Base-by-base conservation (phyloP, 2,888 invertebrate genomes). In the Sarcophaga subvicina region DNA sequence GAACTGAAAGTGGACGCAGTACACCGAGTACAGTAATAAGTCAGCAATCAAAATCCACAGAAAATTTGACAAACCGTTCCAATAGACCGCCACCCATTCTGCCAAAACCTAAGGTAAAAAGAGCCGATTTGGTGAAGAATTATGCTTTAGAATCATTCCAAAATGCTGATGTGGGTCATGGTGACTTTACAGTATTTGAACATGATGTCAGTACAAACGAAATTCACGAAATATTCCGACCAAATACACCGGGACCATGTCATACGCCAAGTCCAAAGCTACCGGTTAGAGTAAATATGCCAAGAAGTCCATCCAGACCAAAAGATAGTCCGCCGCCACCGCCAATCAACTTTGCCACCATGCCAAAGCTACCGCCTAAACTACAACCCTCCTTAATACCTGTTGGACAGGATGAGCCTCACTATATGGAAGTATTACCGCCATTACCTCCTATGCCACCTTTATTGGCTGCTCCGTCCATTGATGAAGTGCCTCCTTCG, bases 271-370 rank as follows among this genome's bases (percentile, higher is more conserved):
- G 75, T 59, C 85, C 88, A 45, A 91, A 90, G 80, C 59, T 92
- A 54, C 91, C 91, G 0, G 91, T 91, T 59, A 89, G 92, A 6
- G 85, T 91, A 20, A 87, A 83, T 76, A 80, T 84, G 25, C 89
- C 89, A 1, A 87, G 83, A 75, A 90, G 90, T 76, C 81, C 90
- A 47, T 66, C 89, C 20, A 90, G 94, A 6, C 94, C 94, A 4
- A 91, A 90, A 37, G 93, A 93, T 14, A 91, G 93, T 84, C 94
- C 94, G 4, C 94, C 93, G 14, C 93, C 93, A n/a, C 93, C 93
- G 59, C 94, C 94, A 17, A 89, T 93, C 3, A 93, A 93, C 85
- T 92, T 88, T 78, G 88, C 91, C 54, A 93, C 93, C 4, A 67
- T 93, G 85, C 93, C 93, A 22, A 92, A 90, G 69, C 81, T 85